phyloP scores from a whole-genome alignment of 2,113 vertebrate species.

The Hepsetus odoe region DNA sequence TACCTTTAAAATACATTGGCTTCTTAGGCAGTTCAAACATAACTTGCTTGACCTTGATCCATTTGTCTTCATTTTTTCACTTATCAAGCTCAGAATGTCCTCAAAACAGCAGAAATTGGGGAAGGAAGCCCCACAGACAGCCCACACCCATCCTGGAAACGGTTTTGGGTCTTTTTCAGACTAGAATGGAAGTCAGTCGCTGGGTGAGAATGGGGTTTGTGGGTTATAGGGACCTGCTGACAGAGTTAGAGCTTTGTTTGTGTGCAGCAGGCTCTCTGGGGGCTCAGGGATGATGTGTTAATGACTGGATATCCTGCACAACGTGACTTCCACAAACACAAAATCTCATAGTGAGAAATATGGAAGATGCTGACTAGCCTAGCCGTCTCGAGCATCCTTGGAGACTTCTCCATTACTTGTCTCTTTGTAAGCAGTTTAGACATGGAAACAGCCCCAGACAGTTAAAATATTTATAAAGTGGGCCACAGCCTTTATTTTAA shows the following conservation, averaged over 20 bases:
- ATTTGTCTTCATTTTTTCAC: too few relatives aligned
- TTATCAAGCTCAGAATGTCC: neutral
- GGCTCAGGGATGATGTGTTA: neutral
- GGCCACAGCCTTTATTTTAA: neutral
- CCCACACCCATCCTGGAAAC: conserved; percentile 42
- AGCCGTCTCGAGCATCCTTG: neutral
- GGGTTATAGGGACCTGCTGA: conserved; percentile 22
- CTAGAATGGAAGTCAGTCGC: neutral
- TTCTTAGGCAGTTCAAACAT: too few relatives aligned
- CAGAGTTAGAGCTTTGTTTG: conserved; percentile 52
- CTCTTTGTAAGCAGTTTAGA: neutral
- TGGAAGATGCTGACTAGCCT: neutral
- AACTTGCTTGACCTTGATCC: too few relatives aligned
- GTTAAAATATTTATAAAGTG: neutral
- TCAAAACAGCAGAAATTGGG: neutral
- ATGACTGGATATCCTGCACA: conserved; percentile 40
- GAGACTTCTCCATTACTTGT: neutral
- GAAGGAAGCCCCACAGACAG: conserved; percentile 27
- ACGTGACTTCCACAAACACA: neutral
- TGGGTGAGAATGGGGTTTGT: neutral
- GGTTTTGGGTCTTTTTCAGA: conserved; percentile 33
- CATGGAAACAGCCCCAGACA: neutral
- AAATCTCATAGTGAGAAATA: neutral
- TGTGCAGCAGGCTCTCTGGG: neutral
- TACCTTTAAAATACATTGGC: too few relatives aligned